These are phyloP conservation scores for Chironomus tepperi DNA, from an alignment of 1,140 invertebrate species.

Conservation along the genomic window DNA sequence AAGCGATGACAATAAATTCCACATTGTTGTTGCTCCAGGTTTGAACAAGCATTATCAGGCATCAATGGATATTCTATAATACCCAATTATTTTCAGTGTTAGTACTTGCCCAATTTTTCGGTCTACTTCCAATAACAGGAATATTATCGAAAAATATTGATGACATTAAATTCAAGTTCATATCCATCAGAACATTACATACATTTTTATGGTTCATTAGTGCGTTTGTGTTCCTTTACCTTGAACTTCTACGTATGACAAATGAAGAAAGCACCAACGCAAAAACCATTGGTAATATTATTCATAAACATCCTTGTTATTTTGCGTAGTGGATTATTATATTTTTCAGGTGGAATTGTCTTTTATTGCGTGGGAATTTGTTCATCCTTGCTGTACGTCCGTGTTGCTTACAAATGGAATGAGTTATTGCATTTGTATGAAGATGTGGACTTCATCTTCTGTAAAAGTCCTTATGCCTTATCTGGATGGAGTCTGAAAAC, in stretches of 20 bases:
- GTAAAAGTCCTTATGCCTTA: conserved; percentile 31
- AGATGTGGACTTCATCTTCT: conserved; percentile 32
- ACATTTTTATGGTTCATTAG: conserved; percentile 31
- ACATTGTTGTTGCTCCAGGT: neutral
- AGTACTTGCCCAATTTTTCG: conserved; percentile 34
- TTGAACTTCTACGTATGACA: conserved; percentile 30
- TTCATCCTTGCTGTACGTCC: conserved; percentile 31
- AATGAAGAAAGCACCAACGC: conserved; percentile 32
- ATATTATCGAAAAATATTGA: conserved; percentile 31
- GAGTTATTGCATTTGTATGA: conserved; percentile 34
- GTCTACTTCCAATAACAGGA: conserved; percentile 32
- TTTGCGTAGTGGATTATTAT: too few species aligned
- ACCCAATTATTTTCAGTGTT: conserved; percentile 30
- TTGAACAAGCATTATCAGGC: neutral
- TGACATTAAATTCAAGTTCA: conserved; percentile 30
- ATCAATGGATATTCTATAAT: neutral
- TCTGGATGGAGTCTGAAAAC: conserved; percentile 28
- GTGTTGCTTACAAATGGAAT: conserved; percentile 32
- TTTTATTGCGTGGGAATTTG: conserved; percentile 32
- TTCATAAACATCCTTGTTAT: neutral
- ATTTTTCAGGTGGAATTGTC: too few species aligned
- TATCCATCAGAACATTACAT: conserved; percentile 30
- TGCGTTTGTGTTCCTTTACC: conserved; percentile 28
- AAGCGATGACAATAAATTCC: neutral
- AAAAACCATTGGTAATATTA: conserved; percentile 35